Conservation (phyloP, 2,113 vertebrate genomes). For the Oxyruncus cristatus region DNA sequence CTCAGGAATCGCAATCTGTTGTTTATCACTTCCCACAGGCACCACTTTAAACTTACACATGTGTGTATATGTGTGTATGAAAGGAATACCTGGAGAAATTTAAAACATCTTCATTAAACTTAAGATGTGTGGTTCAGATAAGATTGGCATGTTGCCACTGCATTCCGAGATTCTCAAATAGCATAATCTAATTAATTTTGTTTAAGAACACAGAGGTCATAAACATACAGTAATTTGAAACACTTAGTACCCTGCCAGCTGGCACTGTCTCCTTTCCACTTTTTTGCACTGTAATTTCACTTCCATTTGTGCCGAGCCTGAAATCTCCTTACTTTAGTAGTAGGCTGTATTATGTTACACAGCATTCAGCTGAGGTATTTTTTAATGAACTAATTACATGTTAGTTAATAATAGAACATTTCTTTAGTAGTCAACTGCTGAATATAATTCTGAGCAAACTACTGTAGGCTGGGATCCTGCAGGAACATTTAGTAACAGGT, state of each 20-base stretch:
- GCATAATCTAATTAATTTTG: constrained; percentile 80
- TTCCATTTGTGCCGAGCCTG: constrained; percentile 67
- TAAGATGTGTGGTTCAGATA: constrained; percentile 75
- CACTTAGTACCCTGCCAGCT: constrained; percentile 74
- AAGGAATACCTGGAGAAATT: constrained; percentile 68
- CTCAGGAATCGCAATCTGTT: neutral
- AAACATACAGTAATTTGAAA: constrained; percentile 79
- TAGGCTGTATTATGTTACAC: constrained; percentile 75
- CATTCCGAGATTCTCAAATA: constrained; percentile 78
- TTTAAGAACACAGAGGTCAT: constrained; percentile 73
- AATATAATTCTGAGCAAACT: constrained; percentile 64
- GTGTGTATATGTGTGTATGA: neutral
- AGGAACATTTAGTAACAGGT: constrained; percentile 41
- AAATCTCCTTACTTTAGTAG: constrained; percentile 59
- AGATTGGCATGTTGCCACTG: constrained; percentile 62
- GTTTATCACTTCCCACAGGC: constrained; percentile 68
- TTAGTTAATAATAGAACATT: constrained; percentile 80
- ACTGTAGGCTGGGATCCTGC: neutral
- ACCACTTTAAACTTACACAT: constrained; percentile 37
- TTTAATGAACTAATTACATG: constrained; percentile 83
- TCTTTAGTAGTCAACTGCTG: constrained; percentile 68
- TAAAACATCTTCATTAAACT: constrained; percentile 78
- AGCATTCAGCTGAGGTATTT: constrained; percentile 73
- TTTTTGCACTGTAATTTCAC: constrained; percentile 70
- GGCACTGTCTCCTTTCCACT: constrained; percentile 67